These are phyloP conservation scores for Rhea pennata DNA, from an alignment of 2,113 vertebrate species.

Conservation along the genomic window DNA sequence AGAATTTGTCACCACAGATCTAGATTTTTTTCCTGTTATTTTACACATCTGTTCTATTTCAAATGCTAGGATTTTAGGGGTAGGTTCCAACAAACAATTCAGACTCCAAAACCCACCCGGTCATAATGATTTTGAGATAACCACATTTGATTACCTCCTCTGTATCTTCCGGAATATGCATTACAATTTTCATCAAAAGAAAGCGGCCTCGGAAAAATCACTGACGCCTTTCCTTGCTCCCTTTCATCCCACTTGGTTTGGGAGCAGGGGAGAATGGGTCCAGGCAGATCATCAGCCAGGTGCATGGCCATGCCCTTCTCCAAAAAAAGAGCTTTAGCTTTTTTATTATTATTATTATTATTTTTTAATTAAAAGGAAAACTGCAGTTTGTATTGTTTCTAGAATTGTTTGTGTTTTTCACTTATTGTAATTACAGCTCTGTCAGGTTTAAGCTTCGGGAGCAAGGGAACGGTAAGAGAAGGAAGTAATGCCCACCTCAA, in stretches of 20 bases:
- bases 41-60: conserved; percentile 42
- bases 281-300: rapidly evolving
- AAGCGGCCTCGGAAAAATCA: conserved; percentile 43
- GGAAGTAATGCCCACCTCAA: neutral
- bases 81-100: conserved; percentile 62
- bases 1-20: conserved; percentile 10
- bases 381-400: neutral
- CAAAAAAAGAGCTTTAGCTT: too few species aligned
- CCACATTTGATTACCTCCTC: conserved; percentile 60
- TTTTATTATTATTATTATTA: too few species aligned
- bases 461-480: neutral
- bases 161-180: conserved; percentile 35
- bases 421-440: neutral
- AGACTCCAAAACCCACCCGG: conserved; percentile 40
- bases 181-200: conserved; percentile 34
- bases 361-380: neutral
- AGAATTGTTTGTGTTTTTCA: neutral
- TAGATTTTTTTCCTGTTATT: conserved; percentile 15
- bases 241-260: neutral
- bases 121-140: conserved; percentile 65
- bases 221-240: neutral
- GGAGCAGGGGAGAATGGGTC: neutral
- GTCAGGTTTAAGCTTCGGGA: rapidly evolving
- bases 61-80: neutral
- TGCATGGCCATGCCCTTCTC: neutral